phyloP scores from a whole-genome alignment of 2,797 vertebrate species.

The Melanitta fusca region DNA sequence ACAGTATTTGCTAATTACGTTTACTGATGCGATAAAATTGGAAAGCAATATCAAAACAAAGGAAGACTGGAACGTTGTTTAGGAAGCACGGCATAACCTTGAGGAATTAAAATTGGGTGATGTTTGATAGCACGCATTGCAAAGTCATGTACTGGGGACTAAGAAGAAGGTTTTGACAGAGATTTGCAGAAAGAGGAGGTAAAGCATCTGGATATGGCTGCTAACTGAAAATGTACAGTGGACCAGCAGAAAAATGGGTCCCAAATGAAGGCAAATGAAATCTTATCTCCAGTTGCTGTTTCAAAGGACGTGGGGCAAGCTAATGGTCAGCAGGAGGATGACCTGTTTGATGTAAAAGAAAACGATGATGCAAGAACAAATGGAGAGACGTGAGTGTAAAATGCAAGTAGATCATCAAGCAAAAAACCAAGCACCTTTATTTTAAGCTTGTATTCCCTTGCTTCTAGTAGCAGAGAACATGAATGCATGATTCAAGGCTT shows the following conservation, averaged over 20 bases:
- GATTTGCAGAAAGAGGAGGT: neutral
- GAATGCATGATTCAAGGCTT: neutral
- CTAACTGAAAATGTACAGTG: neutral
- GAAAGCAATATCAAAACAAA: neutral
- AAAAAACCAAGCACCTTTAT: neutral
- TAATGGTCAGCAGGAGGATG: accelerated
- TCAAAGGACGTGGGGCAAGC: neutral
- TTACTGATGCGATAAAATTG: neutral
- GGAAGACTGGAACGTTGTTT: neutral
- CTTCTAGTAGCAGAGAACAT: neutral
- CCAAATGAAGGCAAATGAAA: neutral
- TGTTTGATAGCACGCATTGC: neutral
- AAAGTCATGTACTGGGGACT: neutral
- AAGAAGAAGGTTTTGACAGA: neutral
- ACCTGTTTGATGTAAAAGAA: neutral
- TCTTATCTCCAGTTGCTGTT: neutral
- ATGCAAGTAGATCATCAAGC: neutral
- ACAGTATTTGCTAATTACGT: neutral
- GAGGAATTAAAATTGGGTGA: neutral
- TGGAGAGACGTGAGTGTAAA: neutral
- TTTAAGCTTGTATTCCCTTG: neutral
- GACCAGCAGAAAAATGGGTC: neutral
- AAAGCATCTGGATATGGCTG: neutral
- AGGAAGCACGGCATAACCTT: neutral
- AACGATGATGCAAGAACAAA: neutral